Percentiles rank a stretch among this genome's conserved stretches.
Conservation (phyloP, 2,113 vertebrate species). For the Notiomystis cincta region DNA sequence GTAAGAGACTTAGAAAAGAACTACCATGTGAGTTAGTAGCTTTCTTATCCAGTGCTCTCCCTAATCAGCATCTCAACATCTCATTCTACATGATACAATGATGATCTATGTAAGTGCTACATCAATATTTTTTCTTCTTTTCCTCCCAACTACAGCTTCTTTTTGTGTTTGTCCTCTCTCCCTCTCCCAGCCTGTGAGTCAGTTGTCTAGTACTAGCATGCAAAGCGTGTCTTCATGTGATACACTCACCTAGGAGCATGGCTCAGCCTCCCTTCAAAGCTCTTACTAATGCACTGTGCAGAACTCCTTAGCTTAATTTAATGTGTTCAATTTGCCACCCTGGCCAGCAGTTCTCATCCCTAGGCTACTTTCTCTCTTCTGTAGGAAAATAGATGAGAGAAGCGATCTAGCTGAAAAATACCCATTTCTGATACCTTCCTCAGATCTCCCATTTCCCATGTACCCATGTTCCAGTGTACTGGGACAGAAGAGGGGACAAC, state of each 20-base stretch:
- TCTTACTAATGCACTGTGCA: not conserved
- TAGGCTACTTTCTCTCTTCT: not conserved
- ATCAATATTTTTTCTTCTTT: not conserved
- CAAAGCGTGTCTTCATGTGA: not conserved
- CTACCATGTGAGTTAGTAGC: not conserved
- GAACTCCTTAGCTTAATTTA: not conserved
- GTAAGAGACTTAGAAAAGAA: not conserved
- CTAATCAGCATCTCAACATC: not conserved
- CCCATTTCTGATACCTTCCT: not conserved
- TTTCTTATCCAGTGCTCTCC: not conserved
- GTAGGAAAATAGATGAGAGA: not conserved
- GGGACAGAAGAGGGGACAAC: not conserved
- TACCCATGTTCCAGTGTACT: not conserved
- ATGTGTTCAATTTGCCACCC: not conserved
- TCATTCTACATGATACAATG: not conserved
- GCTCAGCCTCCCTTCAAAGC: not conserved
- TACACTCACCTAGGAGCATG: not conserved
- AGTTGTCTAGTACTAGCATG: not conserved
- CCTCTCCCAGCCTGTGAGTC: not conserved
- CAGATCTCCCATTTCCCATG: not conserved
- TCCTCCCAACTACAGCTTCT: not conserved
- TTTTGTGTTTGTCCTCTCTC: not conserved
- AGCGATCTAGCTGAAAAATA: not conserved
- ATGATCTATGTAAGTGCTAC: not conserved
- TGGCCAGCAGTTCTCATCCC: not conserved